Base-by-base conservation (phyloP, 2,797 vertebrate species). In the Paedocypris micromegethes region DNA sequence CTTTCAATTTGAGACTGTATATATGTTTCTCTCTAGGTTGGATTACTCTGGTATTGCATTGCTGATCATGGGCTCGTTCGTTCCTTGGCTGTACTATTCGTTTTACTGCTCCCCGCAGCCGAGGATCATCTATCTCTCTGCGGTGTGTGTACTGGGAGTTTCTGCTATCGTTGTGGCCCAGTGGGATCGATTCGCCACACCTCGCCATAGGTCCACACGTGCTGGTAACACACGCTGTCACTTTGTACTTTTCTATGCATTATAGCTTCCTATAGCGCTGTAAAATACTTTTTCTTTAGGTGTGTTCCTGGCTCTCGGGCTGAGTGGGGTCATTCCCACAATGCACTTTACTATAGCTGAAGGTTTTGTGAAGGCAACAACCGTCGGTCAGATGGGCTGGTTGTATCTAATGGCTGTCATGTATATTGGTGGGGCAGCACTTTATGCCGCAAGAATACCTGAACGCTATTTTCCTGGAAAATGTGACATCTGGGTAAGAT, bases 81-180 rank as follows among this genome's bases (percentile, higher is more conserved):
- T 98, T 72, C 97, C 97, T 0, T 99, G 97, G 97, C 89, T 99
- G 75, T 99, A 99, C 77, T 99, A 99, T 78, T 98, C 95, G 0
- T 98, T 99, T 88, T 99, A 98, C 86, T 99, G 97, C 81, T 99
- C 96, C 68, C 96, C 96, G 4, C 95, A 96, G 87, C 96, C 95
- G 39, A 91, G 95, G 78, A 93, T 98, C 85, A 98, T 98, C 92
- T 99, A 98, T 93, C 93, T 99, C 89, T 95, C 93, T 83, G 93
- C 95, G 39, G 95, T 99, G 48, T 99, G 95, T 73, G 92, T 95
- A 74, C 89, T 99, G 70, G 97, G 97, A 78, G 96, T 98, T 49
- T 91, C 95, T 0, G 97, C 96, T 77, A 99, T 98, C 85, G 85
- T 99, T 6, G 96, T 98, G 52, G 95, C 96, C 3, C 97, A 99